Conservation (phyloP, 2,113 vertebrate genomes). For the Morone chrysops region DNA sequence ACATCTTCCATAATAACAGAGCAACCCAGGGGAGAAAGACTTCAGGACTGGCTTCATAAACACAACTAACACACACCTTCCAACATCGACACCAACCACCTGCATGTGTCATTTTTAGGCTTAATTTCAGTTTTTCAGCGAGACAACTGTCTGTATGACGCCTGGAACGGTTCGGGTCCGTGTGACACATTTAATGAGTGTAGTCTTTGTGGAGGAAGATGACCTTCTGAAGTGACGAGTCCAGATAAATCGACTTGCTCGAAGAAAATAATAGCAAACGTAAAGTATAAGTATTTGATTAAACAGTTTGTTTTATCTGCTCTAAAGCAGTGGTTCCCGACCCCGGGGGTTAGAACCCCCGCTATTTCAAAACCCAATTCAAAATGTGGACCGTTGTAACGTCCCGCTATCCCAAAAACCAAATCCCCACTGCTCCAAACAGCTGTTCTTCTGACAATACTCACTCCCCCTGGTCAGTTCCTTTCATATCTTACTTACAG, state of each 20-base stretch:
- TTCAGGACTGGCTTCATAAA: conserved; percentile 20
- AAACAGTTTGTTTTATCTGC: no score
- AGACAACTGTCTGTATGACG: conserved; percentile 38
- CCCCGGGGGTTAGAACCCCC: no score
- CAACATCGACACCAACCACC: conserved; percentile 2
- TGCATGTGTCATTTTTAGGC: conserved; percentile 10
- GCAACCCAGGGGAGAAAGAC: conserved; percentile 23
- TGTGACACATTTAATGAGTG: conserved; percentile 60
- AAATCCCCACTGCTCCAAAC: no score
- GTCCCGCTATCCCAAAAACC: no score
- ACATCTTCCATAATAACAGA: conserved; percentile 16
- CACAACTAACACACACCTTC: conserved; percentile 26
- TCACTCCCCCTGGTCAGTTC: no score
- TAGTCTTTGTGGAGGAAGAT: conserved; percentile 63
- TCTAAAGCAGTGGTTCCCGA: no score
- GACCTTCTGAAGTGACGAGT: conserved; percentile 64
- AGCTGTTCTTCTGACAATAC: no score
- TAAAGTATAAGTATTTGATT: background rate
- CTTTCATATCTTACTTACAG: no score
- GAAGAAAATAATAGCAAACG: conserved; percentile 66
- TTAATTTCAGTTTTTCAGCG: conserved; percentile 36
- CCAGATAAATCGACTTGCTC: conserved; percentile 49
- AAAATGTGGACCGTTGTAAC: no score
- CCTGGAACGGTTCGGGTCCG: conserved; percentile 29
- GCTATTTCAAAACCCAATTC: no score